These are phyloP conservation scores for Melanostigma gelatinosum DNA, from an alignment of 2,113 vertebrate species.

Conservation along the genomic window DNA sequence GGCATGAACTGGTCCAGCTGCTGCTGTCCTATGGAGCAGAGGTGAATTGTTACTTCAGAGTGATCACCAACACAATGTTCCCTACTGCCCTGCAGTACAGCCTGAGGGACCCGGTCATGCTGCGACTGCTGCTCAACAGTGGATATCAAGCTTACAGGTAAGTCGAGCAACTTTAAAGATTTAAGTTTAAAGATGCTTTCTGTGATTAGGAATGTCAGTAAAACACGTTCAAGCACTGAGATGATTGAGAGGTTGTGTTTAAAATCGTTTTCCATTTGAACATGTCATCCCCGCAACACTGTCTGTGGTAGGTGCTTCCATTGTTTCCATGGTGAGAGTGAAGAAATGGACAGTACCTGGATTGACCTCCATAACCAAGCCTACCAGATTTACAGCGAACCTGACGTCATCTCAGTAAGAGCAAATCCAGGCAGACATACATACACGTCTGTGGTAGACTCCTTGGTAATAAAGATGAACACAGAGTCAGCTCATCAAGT, in stretches of 20 bases:
- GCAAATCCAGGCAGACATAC: not conserved
- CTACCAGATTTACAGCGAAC: conserved; percentile 54
- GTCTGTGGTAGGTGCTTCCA: conserved; percentile 85
- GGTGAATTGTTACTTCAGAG: conserved; percentile 90
- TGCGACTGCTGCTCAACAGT: conserved; percentile 87
- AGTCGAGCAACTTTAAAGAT: not conserved
- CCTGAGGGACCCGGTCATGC: conserved; percentile 86
- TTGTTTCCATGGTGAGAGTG: conserved; percentile 85
- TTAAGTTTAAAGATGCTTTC: not conserved
- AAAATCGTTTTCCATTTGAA: not conserved
- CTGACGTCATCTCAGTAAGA: conserved; percentile 69
- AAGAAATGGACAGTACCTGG: conserved; percentile 82
- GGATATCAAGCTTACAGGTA: conserved; percentile 85
- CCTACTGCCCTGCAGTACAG: conserved; percentile 90
- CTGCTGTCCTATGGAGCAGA: conserved; percentile 86
- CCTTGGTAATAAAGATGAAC: not conserved
- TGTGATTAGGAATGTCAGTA: not conserved
- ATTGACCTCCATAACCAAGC: conserved; percentile 61
- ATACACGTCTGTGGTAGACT: not conserved
- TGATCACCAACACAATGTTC: conserved; percentile 85
- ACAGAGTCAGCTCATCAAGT: not conserved
- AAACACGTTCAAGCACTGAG: not conserved
- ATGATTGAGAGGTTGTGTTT: not conserved
- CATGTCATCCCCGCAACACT: not conserved
- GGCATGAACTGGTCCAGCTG: conserved; percentile 85